Base-by-base conservation (phyloP, 2,113 vertebrate species). In the Pteronura brasiliensis region DNA sequence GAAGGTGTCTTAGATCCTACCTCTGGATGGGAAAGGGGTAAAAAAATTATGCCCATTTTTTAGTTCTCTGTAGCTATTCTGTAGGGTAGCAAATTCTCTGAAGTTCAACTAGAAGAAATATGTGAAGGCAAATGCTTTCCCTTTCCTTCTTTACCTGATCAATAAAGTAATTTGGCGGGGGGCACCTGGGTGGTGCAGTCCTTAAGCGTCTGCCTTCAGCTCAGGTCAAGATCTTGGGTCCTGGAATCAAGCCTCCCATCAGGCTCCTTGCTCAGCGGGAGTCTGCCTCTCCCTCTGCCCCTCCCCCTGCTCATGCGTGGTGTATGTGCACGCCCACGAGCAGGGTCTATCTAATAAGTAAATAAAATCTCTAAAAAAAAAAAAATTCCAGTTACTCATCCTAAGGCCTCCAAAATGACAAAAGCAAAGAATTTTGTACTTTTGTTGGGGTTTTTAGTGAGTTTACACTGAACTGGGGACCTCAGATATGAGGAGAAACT, bases 71-170 rank as follows among this genome's bases (percentile, higher is more conserved):
- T 11, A 87, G 47, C 67, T 55, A 39, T 3, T 0, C 20, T 94
- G 23, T 87, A 59, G 29, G 87, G 12, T 31, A 20, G 80, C 3
- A 81, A 39, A 55, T 86, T 79, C 72, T 89, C 55, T 7, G 11
- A 94, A 12, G 83, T 59, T 55, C 29, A 88, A 23, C 17, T 67
- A 95, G 15, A 25, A 42, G 27, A 42, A 98, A 77, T 96, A 95
- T 83, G 42, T 82, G 71, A 98, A 96, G 31, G 29, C 14, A 36
- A 49, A 1, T 34, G 27, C 8, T 13, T 83, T 10, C 44, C 20
- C 17, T 92, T 69, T 69, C 34, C 47, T 71, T 65, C 11, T 84
- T 36, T 93, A 17, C 8, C 3, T 87, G n/a, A 88, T 20, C 57
- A 63, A 9, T 52, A n/a, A 71, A 76, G 15, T 55, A 63, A 63